These are phyloP conservation scores for Monarcha castaneiventris DNA, from an alignment of 2,113 vertebrate genomes.

Conservation along the genomic window DNA sequence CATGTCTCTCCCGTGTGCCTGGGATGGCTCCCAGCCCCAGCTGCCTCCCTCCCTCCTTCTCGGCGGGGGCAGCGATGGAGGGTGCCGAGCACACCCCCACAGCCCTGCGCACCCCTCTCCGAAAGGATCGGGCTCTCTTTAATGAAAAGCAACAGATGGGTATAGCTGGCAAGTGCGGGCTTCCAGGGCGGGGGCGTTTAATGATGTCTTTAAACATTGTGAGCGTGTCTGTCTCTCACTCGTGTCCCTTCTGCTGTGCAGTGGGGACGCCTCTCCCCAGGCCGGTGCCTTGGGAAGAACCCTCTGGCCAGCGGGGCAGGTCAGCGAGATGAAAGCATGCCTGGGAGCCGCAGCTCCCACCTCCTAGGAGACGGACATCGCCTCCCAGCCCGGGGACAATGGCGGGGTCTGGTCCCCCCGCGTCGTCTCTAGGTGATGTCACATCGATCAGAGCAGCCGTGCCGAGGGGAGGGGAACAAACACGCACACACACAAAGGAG, in stretches of 20 bases:
- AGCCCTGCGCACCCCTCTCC: accelerated
- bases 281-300: slow-evolving; percentile 52
- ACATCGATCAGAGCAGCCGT: slow-evolving; percentile 83
- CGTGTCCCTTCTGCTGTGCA: slow-evolving; percentile 66
- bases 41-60: neutral
- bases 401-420: slow-evolving; percentile 72
- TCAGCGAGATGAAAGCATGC: slow-evolving; percentile 91
- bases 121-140: neutral
- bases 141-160: slow-evolving; percentile 30
- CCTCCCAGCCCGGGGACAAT: slow-evolving; percentile 83
- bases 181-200: neutral
- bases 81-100: neutral
- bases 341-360: slow-evolving; percentile 74
- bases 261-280: slow-evolving; percentile 51
- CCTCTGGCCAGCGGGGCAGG: slow-evolving; percentile 73
- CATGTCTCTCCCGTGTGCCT: accelerated
- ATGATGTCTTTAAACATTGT: slow-evolving; percentile 37
- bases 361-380: slow-evolving; percentile 90
- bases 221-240: slow-evolving; percentile 51
- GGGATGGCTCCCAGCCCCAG: neutral
- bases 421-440: slow-evolving; percentile 77
- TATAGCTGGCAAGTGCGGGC: neutral
- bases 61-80: neutral
- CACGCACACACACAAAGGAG: slow-evolving; percentile 32
- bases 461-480: slow-evolving; percentile 76